Conservation (phyloP, 2,888 invertebrate genomes). For the Pemphredon lugubris region DNA sequence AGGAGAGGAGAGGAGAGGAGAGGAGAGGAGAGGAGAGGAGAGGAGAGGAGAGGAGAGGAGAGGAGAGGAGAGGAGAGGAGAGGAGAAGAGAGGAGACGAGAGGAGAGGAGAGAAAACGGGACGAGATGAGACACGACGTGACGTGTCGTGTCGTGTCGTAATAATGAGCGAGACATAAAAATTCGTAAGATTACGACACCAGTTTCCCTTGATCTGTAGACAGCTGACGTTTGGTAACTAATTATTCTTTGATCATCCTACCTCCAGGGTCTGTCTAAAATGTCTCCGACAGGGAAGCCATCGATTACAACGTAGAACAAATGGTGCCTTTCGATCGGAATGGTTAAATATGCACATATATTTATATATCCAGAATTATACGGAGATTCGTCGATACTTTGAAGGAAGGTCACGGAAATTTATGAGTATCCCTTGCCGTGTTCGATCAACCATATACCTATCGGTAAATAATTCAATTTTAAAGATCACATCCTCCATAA, state of each 20-base stretch:
- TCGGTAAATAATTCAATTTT: not conserved
- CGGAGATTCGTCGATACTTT: not conserved
- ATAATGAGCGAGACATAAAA: conserved; percentile 20
- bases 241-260: conserved; percentile 8
- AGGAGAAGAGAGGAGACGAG: no score
- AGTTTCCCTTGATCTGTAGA: conserved; percentile 40
- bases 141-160: conserved; percentile 24
- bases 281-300: not conserved
- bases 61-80: no score
- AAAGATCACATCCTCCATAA: not conserved
- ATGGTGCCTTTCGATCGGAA: not conserved
- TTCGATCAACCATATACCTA: no score
- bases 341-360: not conserved
- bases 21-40: no score
- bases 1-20: no score
- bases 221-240: conserved; percentile 9
- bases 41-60: no score
- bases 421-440: conserved; percentile 1
- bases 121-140: no score
- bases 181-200: conserved; percentile 25
- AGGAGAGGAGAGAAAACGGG: no score
- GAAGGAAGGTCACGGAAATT: not conserved
- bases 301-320: no score
- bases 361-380: no score
- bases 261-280: not conserved